Base-by-base conservation (phyloP, 2,888 invertebrate species). In the Helobdella robusta region DNA sequence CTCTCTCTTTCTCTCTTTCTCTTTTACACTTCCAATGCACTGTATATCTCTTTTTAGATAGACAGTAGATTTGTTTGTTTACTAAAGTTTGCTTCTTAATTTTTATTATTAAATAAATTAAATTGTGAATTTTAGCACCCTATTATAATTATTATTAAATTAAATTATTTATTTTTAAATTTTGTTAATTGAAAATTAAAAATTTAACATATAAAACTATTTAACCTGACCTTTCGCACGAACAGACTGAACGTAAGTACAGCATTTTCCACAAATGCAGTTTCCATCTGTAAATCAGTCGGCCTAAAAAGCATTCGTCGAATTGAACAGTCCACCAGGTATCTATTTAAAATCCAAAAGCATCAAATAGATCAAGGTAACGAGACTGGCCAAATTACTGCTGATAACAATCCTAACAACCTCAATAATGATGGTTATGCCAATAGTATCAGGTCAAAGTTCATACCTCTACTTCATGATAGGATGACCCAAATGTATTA, bases 221-320 rank as follows among this genome's bases (percentile, higher is more conserved):
- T 35, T 28, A 30, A 20, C 34, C 35, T 56, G n/a, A 50, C n/a
- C 60, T 40, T 65, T 66, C 70, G 68, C 66, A 40, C 73, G 71
- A 69, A 23, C 71, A 78, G 78, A 70, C 68, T 78, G 67, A 75
- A 92, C 80, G 94, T 94, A 78, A 92, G 91, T 20, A 95, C 95
- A 46, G 87, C 97, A 0, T 90, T 90, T 78, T 94, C 93, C 0
- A 94, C 92, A 72, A 97, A 97, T 81, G 91, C 92, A 34, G 89
- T 95, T 0, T 91, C 93, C 63, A 94, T 95, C 72, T 93, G 91
- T 77, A 85, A 86, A 70, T 88, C 90, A 73, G 84, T 92, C 54
- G 89, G 89, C 2, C 80, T 94, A 36, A 80, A 81, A 48, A 84
- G 86, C 77, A 84, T 97, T 3, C 83, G 82, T 2, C 84, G 95